Conservation (phyloP, 1,140 invertebrate species). For the Dendroctonus ponderosae region DNA sequence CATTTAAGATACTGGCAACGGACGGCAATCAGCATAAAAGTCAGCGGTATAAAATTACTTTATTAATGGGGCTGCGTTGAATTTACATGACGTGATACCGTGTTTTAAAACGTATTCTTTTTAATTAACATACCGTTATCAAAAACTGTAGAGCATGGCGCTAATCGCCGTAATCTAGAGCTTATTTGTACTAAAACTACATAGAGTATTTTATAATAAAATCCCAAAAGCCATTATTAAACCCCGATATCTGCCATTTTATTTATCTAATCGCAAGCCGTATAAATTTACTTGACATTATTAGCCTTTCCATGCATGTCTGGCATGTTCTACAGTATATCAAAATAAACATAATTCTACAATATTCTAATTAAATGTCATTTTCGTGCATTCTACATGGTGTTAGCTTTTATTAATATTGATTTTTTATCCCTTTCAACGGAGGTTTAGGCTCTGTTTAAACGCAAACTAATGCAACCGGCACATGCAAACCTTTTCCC, state of each 20-base stretch:
- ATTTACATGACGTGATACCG: too few species aligned
- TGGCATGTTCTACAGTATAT: conserved; percentile 26
- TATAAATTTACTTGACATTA: conserved; percentile 30
- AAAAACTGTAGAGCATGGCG: neutral
- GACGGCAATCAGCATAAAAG: too few species aligned
- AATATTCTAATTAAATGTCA: conserved; percentile 35
- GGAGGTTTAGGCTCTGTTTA: conserved; percentile 7
- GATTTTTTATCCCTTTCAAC: conserved; percentile 25
- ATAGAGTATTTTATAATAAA: conserved; percentile 15
- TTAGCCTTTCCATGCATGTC: conserved; percentile 24
- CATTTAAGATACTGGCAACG: too few species aligned
- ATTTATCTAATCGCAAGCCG: conserved; percentile 25
- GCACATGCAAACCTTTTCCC: conserved; percentile 11
- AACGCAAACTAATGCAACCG: conserved; percentile 10
- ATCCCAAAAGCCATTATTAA: conserved; percentile 15
- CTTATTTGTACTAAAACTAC: conserved; percentile 7
- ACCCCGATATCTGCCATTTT: conserved; percentile 1
- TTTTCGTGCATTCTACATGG: conserved; percentile 31
- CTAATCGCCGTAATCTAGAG: neutral
- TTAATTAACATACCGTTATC: conserved; percentile 1
- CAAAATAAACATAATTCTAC: conserved; percentile 31
- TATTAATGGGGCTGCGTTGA: too few species aligned
- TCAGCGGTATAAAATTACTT: too few species aligned
- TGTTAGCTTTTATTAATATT: conserved; percentile 34
- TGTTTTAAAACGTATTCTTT: too few species aligned